These are phyloP conservation scores for Drepanosiphum platanoidis DNA, from an alignment of 2,888 invertebrate species.

Conservation along the genomic window DNA sequence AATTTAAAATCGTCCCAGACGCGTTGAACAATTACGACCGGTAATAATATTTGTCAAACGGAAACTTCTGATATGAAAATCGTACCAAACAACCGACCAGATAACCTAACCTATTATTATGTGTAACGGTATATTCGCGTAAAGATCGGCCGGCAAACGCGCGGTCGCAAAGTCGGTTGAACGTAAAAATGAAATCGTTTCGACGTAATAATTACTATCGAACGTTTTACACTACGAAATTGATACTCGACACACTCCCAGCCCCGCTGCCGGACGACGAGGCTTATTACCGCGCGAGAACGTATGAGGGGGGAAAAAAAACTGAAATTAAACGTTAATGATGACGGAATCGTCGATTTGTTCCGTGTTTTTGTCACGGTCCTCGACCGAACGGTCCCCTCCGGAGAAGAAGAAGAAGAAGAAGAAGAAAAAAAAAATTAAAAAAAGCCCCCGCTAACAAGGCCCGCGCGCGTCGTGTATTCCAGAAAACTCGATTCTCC, in stretches of 20 bases:
- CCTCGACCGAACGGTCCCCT: conserved; percentile 12
- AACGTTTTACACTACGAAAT: not conserved
- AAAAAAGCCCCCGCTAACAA: conserved; percentile 46
- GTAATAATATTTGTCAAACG: too few species aligned
- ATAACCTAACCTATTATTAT: not conserved
- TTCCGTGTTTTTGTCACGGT: conserved; percentile 60
- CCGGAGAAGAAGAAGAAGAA: not conserved
- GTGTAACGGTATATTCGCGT: not conserved
- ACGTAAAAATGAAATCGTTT: too few species aligned
- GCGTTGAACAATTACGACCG: too few species aligned
- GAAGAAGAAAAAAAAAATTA: conserved; percentile 1
- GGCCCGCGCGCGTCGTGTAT: conserved; percentile 7
- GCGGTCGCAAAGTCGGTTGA: conserved; percentile 21
- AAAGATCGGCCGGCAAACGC: not conserved
- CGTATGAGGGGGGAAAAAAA: not conserved
- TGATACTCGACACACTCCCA: not conserved
- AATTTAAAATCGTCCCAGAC: too few species aligned
- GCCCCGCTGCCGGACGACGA: not conserved
- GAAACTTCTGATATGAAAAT: too few species aligned
- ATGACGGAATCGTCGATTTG: conserved; percentile 57
- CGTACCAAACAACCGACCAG: too few species aligned
- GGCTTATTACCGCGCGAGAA: conserved; percentile 45
- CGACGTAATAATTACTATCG: not conserved
- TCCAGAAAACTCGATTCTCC: conserved; percentile 50
- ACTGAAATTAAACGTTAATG: conserved; percentile 56